Base-by-base conservation (phyloP, 2,888 invertebrate species). In the Drosophila conformis region DNA sequence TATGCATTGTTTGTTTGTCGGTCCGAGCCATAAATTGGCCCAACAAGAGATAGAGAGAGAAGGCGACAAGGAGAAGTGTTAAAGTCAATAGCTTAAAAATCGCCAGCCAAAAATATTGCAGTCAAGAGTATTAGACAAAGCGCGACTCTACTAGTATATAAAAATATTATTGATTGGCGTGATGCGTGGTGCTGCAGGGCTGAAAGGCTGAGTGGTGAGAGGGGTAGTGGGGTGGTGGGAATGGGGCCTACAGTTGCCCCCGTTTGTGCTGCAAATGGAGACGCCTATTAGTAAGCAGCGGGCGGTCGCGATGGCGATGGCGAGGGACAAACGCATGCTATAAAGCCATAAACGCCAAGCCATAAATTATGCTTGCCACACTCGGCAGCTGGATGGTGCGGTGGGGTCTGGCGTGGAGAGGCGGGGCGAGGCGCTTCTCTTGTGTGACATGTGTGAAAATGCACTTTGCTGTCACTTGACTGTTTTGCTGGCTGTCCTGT, bases 361-460 rank as follows among this genome's bases (percentile, higher is more conserved):
- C 85, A 84, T 87, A 84, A 87, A 84, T 84, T 87, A 87, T 84
- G 85, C 80, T 71, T 60, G 69, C 74, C 77, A 70, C 78, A 83
- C 74, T 56, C 52, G 59, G 51, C 62, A 56, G 38, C 54, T 29
- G 21, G n/a, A 21, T 8, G 51, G 4, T 4, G 29, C 1, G 38
- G 33, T 27, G 8, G 21, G 33, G 61, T 2, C 11, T 4, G 31
- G 0, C 18, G 21, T 10, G 10, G 4, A 5, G 25, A 18, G n/a
- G 46, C 46, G 13, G 13, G 46, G 21, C 46, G 15, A 11, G 42
- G 51, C 8, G 63, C 21, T 57, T 21, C 56, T 65, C 65, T 64
- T 76, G 82, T 84, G 71, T 84, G 85, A 83, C 83, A 83, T 83
- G 85, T 87, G 87, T 84, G 83, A 87, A 85, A 83, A 87, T 83